A percentile compares a stretch with the other conserved stretches of the same genome.
These are phyloP conservation scores for Harpagifer antarcticus DNA, from an alignment of 2,797 vertebrate species.

Conservation along the genomic window DNA sequence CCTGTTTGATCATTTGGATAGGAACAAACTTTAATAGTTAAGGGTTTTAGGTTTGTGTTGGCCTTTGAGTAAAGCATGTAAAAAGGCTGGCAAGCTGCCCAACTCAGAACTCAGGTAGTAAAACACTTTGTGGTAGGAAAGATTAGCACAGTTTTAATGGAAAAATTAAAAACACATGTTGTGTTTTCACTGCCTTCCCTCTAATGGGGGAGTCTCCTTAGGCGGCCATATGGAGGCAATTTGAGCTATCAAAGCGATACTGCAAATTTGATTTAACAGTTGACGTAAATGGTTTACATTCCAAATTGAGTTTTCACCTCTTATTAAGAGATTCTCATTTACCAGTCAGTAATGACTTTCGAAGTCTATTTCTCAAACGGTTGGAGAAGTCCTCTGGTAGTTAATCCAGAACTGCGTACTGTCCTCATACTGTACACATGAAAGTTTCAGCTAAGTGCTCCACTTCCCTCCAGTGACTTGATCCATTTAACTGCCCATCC, in stretches of 20 bases:
- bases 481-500: conserved; percentile 79
- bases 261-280: conserved; percentile 48
- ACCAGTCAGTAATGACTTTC: conserved; percentile 68
- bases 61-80: conserved; percentile 40
- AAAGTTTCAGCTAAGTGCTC: conserved; percentile 71
- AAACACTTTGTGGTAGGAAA: conserved; percentile 64
- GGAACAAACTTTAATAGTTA: conserved; percentile 60
- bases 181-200: conserved; percentile 53
- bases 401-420: conserved; percentile 63
- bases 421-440: conserved; percentile 60
- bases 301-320: conserved; percentile 51
- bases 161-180: conserved; percentile 71
- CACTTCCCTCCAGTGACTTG: conserved; percentile 71
- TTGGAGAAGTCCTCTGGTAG: conserved; percentile 41
- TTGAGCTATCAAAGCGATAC: conserved; percentile 44
- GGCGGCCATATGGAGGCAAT: conserved; percentile 50
- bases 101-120: conserved; percentile 47
- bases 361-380: conserved; percentile 44
- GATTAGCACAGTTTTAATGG: conserved; percentile 61
- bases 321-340: conserved; percentile 64
- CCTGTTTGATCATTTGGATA: conserved; percentile 68
- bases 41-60: conserved; percentile 51
- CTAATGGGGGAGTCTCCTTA: conserved; percentile 41
- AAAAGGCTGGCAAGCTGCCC: conserved; percentile 55
- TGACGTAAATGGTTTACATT: conserved; percentile 61